Evolutionary conservation across 2,888 invertebrate species (phyloP).

Genomic region (Drosophila nr. perissopoda): DNA sequence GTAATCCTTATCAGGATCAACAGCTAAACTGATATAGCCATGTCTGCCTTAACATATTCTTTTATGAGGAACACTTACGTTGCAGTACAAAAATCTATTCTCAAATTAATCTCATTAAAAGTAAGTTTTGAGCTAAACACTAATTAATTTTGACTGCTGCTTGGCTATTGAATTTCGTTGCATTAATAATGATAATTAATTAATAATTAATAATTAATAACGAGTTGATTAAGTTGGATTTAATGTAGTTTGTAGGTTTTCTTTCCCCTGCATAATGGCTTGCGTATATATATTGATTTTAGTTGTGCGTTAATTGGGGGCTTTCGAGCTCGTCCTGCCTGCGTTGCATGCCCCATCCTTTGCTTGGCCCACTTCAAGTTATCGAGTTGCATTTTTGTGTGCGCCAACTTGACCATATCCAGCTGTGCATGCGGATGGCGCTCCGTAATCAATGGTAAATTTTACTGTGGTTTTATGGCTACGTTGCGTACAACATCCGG

Average conservation of each 20-base stretch:
- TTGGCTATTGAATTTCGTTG: background rate
- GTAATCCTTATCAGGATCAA: background rate
- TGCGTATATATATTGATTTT: background rate
- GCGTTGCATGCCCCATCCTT: background rate
- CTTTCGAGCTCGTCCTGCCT: background rate
- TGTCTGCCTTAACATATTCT: background rate
- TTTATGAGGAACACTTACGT: too few species aligned
- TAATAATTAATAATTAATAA: background rate
- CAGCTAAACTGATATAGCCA: background rate
- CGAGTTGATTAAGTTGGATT: background rate
- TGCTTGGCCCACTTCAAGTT: slow-evolving; percentile 16
- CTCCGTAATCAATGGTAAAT: slow-evolving; percentile 39
- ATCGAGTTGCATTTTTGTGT: slow-evolving; percentile 45
- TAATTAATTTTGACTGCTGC: background rate
- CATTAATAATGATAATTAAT: background rate
- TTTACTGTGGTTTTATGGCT: slow-evolving; percentile 50
- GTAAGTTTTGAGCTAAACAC: background rate
- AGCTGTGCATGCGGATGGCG: slow-evolving; percentile 71
- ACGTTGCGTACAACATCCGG: slow-evolving; percentile 14
- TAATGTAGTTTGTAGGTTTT: background rate
- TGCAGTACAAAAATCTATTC: background rate
- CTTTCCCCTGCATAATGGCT: background rate
- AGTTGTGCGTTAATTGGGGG: background rate
- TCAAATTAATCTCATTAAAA: background rate
- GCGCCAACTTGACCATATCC: slow-evolving; percentile 81